Percentiles rank a stretch among this genome's conserved stretches.
phyloP scores from a whole-genome alignment of 2,888 invertebrate species.

The Erynnis tages region DNA sequence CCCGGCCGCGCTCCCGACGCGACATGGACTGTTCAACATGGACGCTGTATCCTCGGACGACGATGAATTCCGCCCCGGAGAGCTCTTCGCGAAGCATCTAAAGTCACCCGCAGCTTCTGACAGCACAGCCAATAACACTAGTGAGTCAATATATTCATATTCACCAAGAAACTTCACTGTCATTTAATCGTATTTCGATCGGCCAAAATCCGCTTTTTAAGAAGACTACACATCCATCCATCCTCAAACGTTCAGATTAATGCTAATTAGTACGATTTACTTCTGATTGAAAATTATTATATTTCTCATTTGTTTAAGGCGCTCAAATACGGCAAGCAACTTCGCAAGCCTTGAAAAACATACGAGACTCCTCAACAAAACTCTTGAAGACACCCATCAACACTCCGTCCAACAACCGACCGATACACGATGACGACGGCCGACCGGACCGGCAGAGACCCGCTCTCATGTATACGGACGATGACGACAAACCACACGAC shows the following conservation, averaged over 20 bases:
- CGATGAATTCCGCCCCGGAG: constrained; percentile 83
- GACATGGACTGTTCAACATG: constrained; percentile 45
- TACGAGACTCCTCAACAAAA: constrained; percentile 50
- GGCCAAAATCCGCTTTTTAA: too few relatives aligned
- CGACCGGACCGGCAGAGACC: constrained; percentile 51
- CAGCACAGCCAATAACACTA: not conserved
- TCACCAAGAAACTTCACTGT: too few relatives aligned
- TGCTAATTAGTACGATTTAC: not conserved
- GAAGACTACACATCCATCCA: too few relatives aligned
- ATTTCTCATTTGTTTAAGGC: constrained; percentile 40
- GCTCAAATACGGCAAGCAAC: constrained; percentile 68
- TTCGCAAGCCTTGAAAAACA: constrained; percentile 59
- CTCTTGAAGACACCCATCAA: constrained; percentile 53
- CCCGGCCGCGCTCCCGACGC: constrained; percentile 11
- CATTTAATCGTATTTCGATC: not conserved
- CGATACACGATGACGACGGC: constrained; percentile 5
- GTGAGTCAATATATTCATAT: constrained; percentile 8
- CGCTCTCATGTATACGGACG: constrained; percentile 70
- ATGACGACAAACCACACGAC: constrained; percentile 58
- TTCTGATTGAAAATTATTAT: not conserved
- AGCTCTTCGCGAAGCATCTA: constrained; percentile 81
- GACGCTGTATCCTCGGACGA: constrained; percentile 81
- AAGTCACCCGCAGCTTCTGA: constrained; percentile 40
- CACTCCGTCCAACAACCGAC: constrained; percentile 32
- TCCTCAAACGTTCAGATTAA: too few relatives aligned